Evolutionary conservation across 1,140 invertebrate species (phyloP).

Genomic region (Drosophila persimilis): DNA sequence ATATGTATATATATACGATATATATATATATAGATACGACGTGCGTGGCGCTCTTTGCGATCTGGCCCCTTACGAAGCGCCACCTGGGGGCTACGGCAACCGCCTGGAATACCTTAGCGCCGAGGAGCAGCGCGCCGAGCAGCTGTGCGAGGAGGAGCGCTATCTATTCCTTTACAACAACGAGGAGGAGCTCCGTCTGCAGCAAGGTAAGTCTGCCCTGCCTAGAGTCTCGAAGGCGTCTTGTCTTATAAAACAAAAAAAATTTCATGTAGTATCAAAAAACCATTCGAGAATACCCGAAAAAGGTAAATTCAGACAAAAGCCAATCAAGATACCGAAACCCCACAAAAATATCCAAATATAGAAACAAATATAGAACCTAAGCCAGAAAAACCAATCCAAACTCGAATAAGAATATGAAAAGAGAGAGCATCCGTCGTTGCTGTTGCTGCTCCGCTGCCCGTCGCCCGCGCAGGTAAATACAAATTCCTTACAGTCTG

Average conservation of each 20-base stretch:
- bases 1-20: background rate
- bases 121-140: constrained; percentile 92
- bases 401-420: background rate
- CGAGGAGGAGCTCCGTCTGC: constrained; percentile 92
- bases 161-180: constrained; percentile 94
- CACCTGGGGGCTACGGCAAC: constrained; percentile 88
- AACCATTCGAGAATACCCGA: constrained; percentile 11
- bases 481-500: constrained; percentile 42
- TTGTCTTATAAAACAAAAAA: constrained; percentile 20
- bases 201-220: constrained; percentile 87
- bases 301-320: constrained; percentile 16
- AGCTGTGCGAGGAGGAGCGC: constrained; percentile 94
- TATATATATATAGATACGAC: constrained; percentile 91
- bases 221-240: constrained; percentile 8
- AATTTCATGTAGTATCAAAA: constrained; percentile 16
- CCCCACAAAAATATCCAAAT: background rate
- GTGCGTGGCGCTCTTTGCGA: constrained; percentile 94
- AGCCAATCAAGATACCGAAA: constrained; percentile 17
- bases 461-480: constrained; percentile 60
- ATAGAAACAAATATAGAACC: background rate
- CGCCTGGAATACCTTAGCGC: constrained; percentile 88
- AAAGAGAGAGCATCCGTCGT: too few species aligned
- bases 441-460: too few species aligned
- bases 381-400: constrained; percentile 26
- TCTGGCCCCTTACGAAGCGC: constrained; percentile 88